Conservation (phyloP, 53 echinoderm and acorn worm species). For the Echinarachnius parma region DNA sequence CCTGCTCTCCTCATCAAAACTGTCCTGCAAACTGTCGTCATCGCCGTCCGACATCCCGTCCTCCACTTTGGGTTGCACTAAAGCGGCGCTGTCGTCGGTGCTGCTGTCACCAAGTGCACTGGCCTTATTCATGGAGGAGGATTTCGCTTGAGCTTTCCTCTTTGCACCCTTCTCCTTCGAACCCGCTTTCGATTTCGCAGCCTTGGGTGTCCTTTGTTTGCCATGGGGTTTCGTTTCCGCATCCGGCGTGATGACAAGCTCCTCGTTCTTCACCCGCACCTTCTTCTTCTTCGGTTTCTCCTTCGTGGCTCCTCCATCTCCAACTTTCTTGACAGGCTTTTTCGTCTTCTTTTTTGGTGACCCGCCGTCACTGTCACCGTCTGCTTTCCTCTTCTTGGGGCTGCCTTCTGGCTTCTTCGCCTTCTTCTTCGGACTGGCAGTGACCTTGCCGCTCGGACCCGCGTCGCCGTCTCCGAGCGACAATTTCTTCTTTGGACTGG, state of each 20-base stretch:
- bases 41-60: constrained; percentile 30
- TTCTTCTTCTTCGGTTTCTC: constrained; percentile 25
- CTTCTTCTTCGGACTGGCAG: constrained; percentile 35
- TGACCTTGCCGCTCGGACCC: constrained; percentile 13
- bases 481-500: not conserved
- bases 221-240: constrained; percentile 28
- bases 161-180: constrained; percentile 18
- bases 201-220: constrained; percentile 33
- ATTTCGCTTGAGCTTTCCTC: not conserved
- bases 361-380: not conserved
- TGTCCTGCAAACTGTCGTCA: not conserved
- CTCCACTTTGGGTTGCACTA: constrained; percentile 21
- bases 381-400: constrained; percentile 25
- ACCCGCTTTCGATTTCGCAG: constrained; percentile 9
- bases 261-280: not conserved
- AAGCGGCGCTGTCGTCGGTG: too few relatives aligned
- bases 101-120: not conserved
- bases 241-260: constrained; percentile 7
- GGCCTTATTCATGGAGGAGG: not conserved
- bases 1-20: not conserved
- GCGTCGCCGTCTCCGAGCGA: not conserved
- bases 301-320: not conserved
- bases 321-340: not conserved
- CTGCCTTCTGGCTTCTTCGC: constrained; percentile 21
- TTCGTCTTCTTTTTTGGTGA: constrained; percentile 40